A percentile compares a stretch with the other conserved stretches of the same genome.
Conservation (phyloP, 2,113 vertebrate species). For the Leuciscus idus region DNA sequence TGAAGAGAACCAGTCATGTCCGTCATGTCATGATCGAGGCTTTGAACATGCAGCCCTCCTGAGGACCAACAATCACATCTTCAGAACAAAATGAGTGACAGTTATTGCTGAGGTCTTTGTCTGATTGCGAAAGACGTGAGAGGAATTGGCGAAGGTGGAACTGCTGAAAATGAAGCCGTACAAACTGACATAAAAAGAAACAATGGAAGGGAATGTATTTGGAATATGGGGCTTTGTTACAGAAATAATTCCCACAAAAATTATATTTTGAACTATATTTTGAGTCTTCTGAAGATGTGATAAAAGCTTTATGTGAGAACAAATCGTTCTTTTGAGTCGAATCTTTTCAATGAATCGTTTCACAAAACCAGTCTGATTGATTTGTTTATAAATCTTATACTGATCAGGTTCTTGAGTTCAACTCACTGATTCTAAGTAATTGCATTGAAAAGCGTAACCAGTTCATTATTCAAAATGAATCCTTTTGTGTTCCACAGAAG, state of each 20-base stretch:
- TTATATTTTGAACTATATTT: not conserved
- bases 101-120: slow-evolving; percentile 5
- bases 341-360: not conserved
- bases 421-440: not conserved
- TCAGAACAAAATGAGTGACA: slow-evolving; percentile 32
- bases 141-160: not conserved
- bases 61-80: slow-evolving; percentile 31
- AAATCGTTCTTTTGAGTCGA: not conserved
- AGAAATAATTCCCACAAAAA: not conserved
- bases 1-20: slow-evolving; percentile 29
- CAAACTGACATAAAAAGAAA: slow-evolving; percentile 7
- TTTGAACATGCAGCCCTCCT: slow-evolving; percentile 16
- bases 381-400: not conserved
- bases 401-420: not conserved
- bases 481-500: not conserved
- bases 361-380: not conserved
- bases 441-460: not conserved
- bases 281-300: not conserved
- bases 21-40: slow-evolving; percentile 18
- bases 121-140: not conserved
- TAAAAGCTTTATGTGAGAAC: not conserved
- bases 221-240: not conserved
- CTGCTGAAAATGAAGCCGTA: not conserved
- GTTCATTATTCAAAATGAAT: not conserved
- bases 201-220: not conserved